Base-by-base conservation (phyloP, 2,888 invertebrate genomes). In the Entomobrya proxima region DNA sequence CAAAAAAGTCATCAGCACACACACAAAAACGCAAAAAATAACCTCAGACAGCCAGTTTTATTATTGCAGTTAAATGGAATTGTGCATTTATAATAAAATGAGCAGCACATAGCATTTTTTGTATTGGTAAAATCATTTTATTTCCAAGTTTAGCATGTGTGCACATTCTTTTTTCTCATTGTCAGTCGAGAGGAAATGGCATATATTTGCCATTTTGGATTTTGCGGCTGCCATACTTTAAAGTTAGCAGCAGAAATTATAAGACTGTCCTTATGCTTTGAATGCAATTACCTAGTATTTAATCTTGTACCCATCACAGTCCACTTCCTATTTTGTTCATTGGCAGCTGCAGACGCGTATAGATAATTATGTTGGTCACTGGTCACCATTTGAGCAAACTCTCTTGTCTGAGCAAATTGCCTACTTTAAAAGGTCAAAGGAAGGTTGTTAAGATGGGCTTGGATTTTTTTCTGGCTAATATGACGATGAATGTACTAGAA, bases 1-100 rank as follows among this genome's bases (percentile, higher is more conserved):
- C 74, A 74, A 52, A 52, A 72, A 74, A 74, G 74, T 74, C 74
- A 74, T 74, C 74, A 74, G 40, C 35, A 74, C 35, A 50, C 52
- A 50, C n/a, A 74, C 40, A 15, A 18, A 32, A 32, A 52, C 7
- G 13, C 32, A 74, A 50, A 21, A 52, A 21, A 21, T 18, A 74
- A 50, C 50, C 74, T 52, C 74, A 74, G 6, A 50, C 52, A 52
- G 50, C 50, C 52, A 74, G 52, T 52, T 72, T 74, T 74, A 52
- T 35, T 52, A 21, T 50, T 52, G 74, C 52, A 74, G 52, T 74
- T 52, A 74, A 50, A 6, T 52, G 52, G 69, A 69, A 44, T 69
- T 3, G 7, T 47, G 24, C 15, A 30, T 72, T 40, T 13, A 72
- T 47, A n/a, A n/a, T n/a, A n/a, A n/a, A n/a, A 40, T 18, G 11